Evolutionary conservation across 1,140 invertebrate species (phyloP).

Genomic region (Drosophila simulans): DNA sequence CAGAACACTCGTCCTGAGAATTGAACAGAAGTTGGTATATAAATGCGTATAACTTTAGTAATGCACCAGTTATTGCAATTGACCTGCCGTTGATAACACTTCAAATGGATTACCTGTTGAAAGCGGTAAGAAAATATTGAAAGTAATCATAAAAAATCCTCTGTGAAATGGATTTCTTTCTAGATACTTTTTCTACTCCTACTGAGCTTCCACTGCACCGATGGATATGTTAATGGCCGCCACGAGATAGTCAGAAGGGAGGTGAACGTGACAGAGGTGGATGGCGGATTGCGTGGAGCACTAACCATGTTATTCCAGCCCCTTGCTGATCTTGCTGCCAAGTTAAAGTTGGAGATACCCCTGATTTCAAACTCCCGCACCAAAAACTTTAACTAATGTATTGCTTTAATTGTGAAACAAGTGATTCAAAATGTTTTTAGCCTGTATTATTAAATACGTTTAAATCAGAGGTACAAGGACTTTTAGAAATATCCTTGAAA

Average conservation of each 20-base stretch:
- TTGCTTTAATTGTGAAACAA: too few species aligned
- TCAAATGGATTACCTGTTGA: slow-evolving; percentile 11
- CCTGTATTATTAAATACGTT: too few species aligned
- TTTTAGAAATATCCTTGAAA: too few species aligned
- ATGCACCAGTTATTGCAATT: slow-evolving; percentile 3
- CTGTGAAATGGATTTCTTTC: background rate
- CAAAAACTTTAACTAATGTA: background rate
- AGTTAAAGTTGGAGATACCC: background rate
- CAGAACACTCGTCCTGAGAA: background rate
- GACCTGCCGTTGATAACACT: background rate
- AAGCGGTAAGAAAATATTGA: slow-evolving; percentile 5
- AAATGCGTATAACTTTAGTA: background rate
- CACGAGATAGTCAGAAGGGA: slow-evolving; percentile 7
- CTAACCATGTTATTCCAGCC: background rate
- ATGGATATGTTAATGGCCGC: background rate
- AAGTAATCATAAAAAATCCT: too few species aligned
- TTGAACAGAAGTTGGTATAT: too few species aligned
- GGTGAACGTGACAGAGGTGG: background rate
- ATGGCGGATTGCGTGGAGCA: background rate
- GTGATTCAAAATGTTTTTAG: too few species aligned
- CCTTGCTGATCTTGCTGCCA: slow-evolving; percentile 8
- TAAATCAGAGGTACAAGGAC: too few species aligned
- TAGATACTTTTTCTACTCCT: slow-evolving; percentile 3
- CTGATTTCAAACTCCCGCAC: background rate
- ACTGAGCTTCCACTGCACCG: background rate